phyloP scores from a whole-genome alignment of 1,140 invertebrate species.

The Leucophenga varia region DNA sequence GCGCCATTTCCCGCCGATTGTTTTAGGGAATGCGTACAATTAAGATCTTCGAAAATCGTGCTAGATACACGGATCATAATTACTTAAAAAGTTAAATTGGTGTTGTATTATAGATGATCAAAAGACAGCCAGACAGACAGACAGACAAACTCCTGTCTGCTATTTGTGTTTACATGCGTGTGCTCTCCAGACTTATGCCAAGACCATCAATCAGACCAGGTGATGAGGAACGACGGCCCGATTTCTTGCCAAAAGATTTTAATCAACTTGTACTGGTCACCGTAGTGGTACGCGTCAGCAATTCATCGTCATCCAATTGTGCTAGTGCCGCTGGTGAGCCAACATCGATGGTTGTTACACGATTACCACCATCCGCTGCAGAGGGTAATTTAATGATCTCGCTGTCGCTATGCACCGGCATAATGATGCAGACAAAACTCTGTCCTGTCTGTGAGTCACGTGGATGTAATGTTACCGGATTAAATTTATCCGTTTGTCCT shows the following conservation, averaged over 20 bases:
- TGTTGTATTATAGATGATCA: no score
- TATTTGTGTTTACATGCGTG: conserved; percentile 33
- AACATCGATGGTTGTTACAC: conserved; percentile 69
- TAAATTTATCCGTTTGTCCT: conserved; percentile 75
- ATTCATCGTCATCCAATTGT: conserved; percentile 44
- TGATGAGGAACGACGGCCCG: conserved; percentile 15
- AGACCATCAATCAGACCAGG: conserved; percentile 13
- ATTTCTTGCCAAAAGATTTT: conserved; percentile 18
- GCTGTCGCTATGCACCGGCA: conserved; percentile 75
- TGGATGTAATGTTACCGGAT: conserved; percentile 87
- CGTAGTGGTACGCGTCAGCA: conserved; percentile 33
- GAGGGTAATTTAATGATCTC: conserved; percentile 66
- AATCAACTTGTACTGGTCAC: conserved; percentile 52
- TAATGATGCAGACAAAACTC: conserved; percentile 89
- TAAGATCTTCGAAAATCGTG: no score
- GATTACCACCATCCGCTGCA: conserved; percentile 60
- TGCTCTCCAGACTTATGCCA: conserved; percentile 34
- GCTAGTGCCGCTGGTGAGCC: conserved; percentile 52
- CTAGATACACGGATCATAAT: no score
- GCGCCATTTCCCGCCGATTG: no score
- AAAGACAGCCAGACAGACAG: no score
- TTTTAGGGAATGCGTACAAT: background rate
- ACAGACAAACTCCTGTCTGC: background rate
- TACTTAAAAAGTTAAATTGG: no score
- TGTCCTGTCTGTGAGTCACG: conserved; percentile 75